These are phyloP conservation scores for cat (Felis catus) DNA, from an alignment of 2,113 vertebrate genomes.

Conservation along the genomic window F.catus_Fca126_mat1.0 CM031412.1:95247001-95247500, in stretches of 20 bases:
- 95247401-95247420: neutral
- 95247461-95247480: neutral
- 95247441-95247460: neutral
- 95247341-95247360: neutral
- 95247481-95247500: neutral
- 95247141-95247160: neutral
- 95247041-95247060: neutral
- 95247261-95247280: neutral
- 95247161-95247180: neutral
- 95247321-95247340: neutral
- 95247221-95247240: neutral
- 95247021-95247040: neutral
- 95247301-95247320: neutral
- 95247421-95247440: neutral
- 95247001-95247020: neutral
- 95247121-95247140: too few species aligned
- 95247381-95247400: neutral
- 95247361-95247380: neutral
- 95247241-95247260: neutral
- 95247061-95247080: neutral
- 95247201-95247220: neutral
- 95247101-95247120: neutral
- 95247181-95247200: constrained; percentile 2
- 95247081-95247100: neutral
- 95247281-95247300: neutral